phyloP scores from a whole-genome alignment of 2,888 invertebrate species.

The Tachina grossa region DNA sequence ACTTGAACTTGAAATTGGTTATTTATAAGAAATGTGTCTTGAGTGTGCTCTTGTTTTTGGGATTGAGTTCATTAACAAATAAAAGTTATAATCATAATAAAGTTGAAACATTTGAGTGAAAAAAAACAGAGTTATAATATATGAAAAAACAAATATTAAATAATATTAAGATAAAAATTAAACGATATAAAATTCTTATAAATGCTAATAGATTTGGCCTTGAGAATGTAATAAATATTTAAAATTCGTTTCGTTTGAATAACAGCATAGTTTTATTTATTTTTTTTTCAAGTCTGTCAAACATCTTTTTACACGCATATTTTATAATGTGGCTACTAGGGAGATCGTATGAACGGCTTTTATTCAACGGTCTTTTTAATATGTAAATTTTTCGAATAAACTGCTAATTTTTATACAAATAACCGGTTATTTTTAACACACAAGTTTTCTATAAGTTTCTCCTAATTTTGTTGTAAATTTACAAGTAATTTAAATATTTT shows the following conservation, averaged over 20 bases:
- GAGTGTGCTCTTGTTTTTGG: not conserved
- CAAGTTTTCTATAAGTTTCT: no score
- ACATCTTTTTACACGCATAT: no score
- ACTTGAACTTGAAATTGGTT: not conserved
- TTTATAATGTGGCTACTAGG: no score
- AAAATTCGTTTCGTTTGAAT: not conserved
- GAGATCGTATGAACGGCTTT: no score
- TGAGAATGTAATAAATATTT: conserved; percentile 25
- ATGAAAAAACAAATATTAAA: not conserved
- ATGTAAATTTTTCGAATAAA: no score
- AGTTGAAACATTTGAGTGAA: not conserved
- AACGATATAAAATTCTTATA: not conserved
- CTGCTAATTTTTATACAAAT: no score
- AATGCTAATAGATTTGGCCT: conserved; percentile 28
- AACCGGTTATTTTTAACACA: no score
- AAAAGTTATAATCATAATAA: not conserved
- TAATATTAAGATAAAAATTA: conserved; percentile 3
- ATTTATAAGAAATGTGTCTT: not conserved
- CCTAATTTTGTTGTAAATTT: no score
- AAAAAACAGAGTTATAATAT: not conserved
- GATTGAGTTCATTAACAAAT: conserved; percentile 16
- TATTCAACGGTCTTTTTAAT: no score
- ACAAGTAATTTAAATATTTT: no score
- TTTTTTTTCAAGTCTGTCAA: not conserved
- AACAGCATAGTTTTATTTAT: not conserved